Percentiles rank a stretch among this genome's conserved stretches.
These are phyloP conservation scores for Rallus limicola DNA, from an alignment of 2,113 vertebrate species.

Conservation along the genomic window DNA sequence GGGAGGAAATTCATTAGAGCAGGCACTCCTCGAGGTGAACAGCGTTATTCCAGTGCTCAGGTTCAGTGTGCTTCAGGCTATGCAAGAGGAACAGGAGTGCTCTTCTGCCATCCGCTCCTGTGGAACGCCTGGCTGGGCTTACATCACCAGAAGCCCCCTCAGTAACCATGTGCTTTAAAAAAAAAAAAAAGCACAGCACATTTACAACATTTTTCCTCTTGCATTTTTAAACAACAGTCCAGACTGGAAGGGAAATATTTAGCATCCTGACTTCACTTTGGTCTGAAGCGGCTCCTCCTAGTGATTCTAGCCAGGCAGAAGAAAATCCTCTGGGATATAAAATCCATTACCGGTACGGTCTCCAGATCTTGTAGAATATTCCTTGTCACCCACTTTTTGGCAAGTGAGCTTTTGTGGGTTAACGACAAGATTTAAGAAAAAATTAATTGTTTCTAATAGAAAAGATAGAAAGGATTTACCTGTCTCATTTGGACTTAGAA, in stretches of 20 bases:
- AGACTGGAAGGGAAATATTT: neutral
- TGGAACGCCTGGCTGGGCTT: neutral
- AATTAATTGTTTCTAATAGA: neutral
- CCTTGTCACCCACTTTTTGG: neutral
- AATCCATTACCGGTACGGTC: neutral
- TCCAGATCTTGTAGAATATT: neutral
- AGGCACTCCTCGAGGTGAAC: neutral
- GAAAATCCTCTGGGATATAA: neutral
- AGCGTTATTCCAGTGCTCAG: neutral
- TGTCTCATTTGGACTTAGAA: neutral
- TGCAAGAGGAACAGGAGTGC: fast-evolving
- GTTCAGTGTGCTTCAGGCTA: neutral
- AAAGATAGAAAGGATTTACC: neutral
- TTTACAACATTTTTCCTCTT: neutral
- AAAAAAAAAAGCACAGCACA: neutral
- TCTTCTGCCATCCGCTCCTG: neutral
- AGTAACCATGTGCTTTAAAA: neutral
- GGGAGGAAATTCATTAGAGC: neutral
- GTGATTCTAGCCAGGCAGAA: neutral
- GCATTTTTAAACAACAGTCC: neutral
- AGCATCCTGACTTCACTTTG: neutral
- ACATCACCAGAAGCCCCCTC: neutral
- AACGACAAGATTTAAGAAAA: neutral
- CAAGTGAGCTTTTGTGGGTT: neutral
- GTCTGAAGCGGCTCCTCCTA: neutral